Conservation (phyloP, 2,797 vertebrate species). For the Atherinosoma microstoma region DNA sequence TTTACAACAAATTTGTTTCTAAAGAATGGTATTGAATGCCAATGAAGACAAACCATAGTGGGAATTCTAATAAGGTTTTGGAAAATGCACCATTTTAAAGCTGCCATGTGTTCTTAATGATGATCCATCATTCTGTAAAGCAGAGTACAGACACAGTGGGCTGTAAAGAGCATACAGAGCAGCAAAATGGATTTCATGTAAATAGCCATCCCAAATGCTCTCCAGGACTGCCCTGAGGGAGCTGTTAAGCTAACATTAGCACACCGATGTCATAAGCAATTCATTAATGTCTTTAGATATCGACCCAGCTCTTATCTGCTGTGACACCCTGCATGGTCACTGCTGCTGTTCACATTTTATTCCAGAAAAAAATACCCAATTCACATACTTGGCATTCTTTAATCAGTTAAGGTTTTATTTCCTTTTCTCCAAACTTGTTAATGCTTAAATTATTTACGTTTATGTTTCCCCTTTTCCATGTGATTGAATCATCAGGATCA, state of each 20-base stretch:
- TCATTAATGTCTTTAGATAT: slow-evolving; percentile 61
- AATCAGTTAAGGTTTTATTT: slow-evolving; percentile 1
- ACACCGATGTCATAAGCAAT: slow-evolving; percentile 68
- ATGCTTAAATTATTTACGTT: slow-evolving; percentile 16
- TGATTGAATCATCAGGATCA: slow-evolving; percentile 20
- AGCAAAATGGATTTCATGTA: slow-evolving; percentile 40
- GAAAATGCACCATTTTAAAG: slow-evolving; percentile 20
- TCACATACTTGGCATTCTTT: neutral
- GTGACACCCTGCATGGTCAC: slow-evolving; percentile 41
- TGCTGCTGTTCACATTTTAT: slow-evolving; percentile 15
- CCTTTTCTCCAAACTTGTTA: neutral
- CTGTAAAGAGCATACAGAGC: slow-evolving; percentile 42
- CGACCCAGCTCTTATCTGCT: slow-evolving; percentile 58
- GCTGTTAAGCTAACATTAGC: slow-evolving; percentile 51
- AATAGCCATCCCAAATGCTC: slow-evolving; percentile 50
- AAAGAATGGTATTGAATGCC: slow-evolving; percentile 54
- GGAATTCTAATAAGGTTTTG: slow-evolving; percentile 26
- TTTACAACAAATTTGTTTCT: slow-evolving; percentile 50
- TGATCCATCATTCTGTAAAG: slow-evolving; percentile 24
- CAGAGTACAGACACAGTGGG: slow-evolving; percentile 9
- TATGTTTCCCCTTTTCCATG: slow-evolving; percentile 1
- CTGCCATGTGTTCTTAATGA: slow-evolving; percentile 35
- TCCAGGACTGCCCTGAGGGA: slow-evolving; percentile 46
- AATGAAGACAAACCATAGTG: slow-evolving; percentile 39
- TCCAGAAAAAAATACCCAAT: slow-evolving; percentile 9